A percentile compares a stretch with the other conserved stretches of the same genome.
Evolutionary conservation across 2,797 vertebrate species (phyloP).

Genomic region (Mico argentatus): DNA sequence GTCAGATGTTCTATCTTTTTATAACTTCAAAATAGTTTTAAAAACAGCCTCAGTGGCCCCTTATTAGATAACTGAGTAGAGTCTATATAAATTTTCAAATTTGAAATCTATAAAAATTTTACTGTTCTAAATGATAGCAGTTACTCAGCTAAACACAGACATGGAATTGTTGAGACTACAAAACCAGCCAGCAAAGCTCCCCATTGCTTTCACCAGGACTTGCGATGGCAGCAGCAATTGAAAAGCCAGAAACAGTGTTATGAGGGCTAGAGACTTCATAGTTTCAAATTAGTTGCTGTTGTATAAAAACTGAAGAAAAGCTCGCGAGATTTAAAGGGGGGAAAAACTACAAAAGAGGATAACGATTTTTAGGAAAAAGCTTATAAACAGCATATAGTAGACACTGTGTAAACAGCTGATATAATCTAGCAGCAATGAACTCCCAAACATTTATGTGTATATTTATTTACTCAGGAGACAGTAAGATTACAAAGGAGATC

Average conservation of each 20-base stretch:
- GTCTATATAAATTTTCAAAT: slow-evolving; percentile 33
- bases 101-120: slow-evolving; percentile 34
- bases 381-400: slow-evolving; percentile 46
- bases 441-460: slow-evolving; percentile 20
- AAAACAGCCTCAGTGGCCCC: slow-evolving; percentile 27
- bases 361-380: slow-evolving; percentile 14
- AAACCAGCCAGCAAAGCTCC: slow-evolving; percentile 2
- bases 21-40: slow-evolving; percentile 57
- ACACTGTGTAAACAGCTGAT: slow-evolving; percentile 51
- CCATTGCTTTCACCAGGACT: neutral
- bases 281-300: slow-evolving; percentile 9
- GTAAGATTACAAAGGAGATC: slow-evolving; percentile 4
- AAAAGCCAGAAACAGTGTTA: neutral
- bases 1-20: neutral
- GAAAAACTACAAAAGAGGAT: neutral
- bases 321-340: neutral
- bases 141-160: slow-evolving; percentile 36
- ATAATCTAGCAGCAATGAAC: slow-evolving; percentile 60
- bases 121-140: slow-evolving; percentile 22
- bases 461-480: slow-evolving; percentile 9
- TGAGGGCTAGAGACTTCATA: neutral
- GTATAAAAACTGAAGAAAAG: slow-evolving; percentile 42
- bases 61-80: slow-evolving; percentile 38
- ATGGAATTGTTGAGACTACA: neutral
- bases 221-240: neutral